Percentiles rank a stretch among this genome's conserved stretches.
Conservation (phyloP, 2,888 invertebrate genomes). For the Metopia argyrocephala region DNA sequence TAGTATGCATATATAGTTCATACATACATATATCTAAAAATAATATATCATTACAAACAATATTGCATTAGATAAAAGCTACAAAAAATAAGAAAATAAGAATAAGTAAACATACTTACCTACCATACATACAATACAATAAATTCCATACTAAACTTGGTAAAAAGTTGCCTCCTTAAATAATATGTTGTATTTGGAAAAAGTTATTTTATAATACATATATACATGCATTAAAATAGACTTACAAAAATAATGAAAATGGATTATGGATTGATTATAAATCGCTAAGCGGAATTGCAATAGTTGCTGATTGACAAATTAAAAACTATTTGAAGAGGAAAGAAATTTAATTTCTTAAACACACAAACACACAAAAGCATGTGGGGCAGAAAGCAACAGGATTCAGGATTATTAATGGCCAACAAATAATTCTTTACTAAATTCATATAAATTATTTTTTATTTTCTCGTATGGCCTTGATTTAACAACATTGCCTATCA, state of each 20-base stretch:
- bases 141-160: constrained; percentile 48
- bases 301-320: not conserved
- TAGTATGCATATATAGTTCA: not conserved
- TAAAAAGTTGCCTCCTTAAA: constrained; percentile 27
- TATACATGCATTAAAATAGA: constrained; percentile 20
- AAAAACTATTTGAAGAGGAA: constrained; percentile 1
- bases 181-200: constrained; percentile 12
- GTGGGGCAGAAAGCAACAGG: constrained; percentile 39
- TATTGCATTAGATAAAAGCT: constrained; percentile 49
- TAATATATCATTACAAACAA: constrained; percentile 48
- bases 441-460: constrained; percentile 25
- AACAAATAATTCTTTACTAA: not conserved
- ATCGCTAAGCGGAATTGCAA: constrained; percentile 31
- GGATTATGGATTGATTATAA: constrained; percentile 39
- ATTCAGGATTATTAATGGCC: not conserved
- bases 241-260: not conserved
- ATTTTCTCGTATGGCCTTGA: constrained; percentile 13
- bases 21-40: not conserved
- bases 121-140: constrained; percentile 62
- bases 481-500: constrained; percentile 40
- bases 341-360: constrained; percentile 35
- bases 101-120: not conserved
- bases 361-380: constrained; percentile 45
- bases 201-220: too few species aligned
- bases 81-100: not conserved